These are phyloP conservation scores for Bos indicus DNA, from an alignment of 2,113 vertebrate genomes.

Conservation along the genomic window DNA sequence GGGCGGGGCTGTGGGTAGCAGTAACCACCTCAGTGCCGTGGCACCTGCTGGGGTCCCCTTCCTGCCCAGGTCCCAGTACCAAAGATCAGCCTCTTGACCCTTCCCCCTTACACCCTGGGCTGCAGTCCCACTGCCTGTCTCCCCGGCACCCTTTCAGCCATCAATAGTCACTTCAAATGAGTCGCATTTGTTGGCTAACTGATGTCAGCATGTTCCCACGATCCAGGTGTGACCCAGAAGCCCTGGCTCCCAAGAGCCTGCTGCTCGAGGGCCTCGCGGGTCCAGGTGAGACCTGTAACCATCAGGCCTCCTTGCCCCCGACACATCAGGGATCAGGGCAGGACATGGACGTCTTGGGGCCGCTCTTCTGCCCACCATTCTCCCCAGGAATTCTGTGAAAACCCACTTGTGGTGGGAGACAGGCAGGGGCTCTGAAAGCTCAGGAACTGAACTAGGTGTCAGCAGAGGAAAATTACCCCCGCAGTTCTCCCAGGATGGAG, in stretches of 20 bases:
- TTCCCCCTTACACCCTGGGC: neutral
- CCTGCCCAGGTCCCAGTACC: neutral
- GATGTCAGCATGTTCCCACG: neutral
- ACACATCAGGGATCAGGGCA: neutral
- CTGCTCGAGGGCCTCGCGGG: fast-evolving
- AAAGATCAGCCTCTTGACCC: neutral
- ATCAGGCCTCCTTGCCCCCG: neutral
- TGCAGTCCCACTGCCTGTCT: neutral
- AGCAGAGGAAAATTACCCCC: neutral
- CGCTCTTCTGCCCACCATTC: neutral
- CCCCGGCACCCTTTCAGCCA: neutral
- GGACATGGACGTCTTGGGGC: neutral
- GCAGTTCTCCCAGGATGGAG: neutral
- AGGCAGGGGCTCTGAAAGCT: neutral
- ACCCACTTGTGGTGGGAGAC: neutral
- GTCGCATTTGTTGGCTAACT: neutral
- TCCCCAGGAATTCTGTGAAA: neutral
- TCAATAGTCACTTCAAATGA: neutral
- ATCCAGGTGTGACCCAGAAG: neutral
- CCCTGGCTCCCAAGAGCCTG: neutral
- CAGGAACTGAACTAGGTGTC: neutral
- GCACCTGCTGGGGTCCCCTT: neutral
- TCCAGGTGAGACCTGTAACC: neutral
- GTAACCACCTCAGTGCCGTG: neutral
- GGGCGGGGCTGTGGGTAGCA: neutral